Evolutionary conservation across 1,140 invertebrate genomes (phyloP).

Genomic region (Myzus persicae): DNA sequence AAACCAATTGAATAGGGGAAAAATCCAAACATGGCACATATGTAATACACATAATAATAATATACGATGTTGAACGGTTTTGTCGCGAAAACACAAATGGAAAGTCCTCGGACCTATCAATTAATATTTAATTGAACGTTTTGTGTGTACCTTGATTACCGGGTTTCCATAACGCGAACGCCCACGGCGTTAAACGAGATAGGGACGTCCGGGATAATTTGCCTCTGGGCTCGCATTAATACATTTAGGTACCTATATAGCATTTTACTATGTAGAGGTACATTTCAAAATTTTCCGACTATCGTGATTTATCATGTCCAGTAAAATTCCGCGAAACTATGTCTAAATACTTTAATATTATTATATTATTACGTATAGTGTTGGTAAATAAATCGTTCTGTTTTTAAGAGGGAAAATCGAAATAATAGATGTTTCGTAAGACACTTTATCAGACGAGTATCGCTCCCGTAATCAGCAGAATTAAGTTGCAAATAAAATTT

Average conservation of each 20-base stretch:
- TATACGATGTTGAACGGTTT: not conserved
- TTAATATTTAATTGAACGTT: conserved; percentile 28
- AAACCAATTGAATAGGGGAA: not conserved
- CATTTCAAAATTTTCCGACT: not conserved
- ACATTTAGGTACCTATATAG: not conserved
- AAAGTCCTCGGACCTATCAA: conserved; percentile 11
- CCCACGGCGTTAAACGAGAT: not conserved
- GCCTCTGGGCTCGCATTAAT: not conserved
- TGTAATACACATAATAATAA: too few species aligned
- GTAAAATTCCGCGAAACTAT: not conserved
- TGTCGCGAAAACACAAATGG: not conserved
- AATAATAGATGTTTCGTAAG: not conserved
- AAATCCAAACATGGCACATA: not conserved
- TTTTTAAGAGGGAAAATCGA: not conserved
- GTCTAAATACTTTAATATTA: too few species aligned
- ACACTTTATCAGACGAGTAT: not conserved
- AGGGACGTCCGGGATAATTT: conserved; percentile 15
- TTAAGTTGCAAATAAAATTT: not conserved
- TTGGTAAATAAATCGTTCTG: not conserved
- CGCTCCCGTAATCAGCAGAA: not conserved
- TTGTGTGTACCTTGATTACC: not conserved
- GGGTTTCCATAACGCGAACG: not conserved
- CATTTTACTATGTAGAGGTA: not conserved
- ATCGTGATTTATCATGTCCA: not conserved
- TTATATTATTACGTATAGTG: not conserved